A percentile compares a stretch with the other conserved stretches of the same genome.
Conservation (phyloP, 2,113 vertebrate species). For the Larimichthys polyactis region DNA sequence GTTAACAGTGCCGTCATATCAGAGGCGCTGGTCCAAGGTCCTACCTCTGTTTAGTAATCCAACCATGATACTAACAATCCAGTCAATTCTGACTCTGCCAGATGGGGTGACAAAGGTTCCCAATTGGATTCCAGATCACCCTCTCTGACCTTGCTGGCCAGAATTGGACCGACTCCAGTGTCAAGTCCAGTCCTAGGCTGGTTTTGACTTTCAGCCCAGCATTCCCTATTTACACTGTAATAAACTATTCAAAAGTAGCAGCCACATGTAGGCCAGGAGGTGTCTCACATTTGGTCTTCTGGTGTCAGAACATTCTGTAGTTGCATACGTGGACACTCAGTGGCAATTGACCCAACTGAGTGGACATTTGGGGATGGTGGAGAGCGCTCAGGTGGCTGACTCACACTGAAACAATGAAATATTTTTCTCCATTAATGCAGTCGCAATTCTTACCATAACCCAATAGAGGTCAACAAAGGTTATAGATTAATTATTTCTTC, state of each 20-base stretch:
- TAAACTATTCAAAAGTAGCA: neutral
- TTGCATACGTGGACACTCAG: neutral
- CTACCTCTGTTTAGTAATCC: neutral
- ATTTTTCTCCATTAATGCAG: constrained; percentile 18
- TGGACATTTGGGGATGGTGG: neutral
- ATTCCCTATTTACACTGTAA: neutral
- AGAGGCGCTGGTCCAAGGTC: too few species aligned
- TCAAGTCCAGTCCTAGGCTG: neutral
- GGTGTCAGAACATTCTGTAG: neutral
- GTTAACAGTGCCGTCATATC: too few species aligned
- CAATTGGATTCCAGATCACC: neutral
- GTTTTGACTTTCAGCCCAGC: constrained; percentile 10
- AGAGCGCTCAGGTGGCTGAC: neutral
- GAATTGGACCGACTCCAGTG: neutral
- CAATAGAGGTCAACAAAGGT: constrained; percentile 41
- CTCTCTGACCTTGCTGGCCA: neutral
- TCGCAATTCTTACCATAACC: constrained; percentile 5
- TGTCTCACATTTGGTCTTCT: neutral
- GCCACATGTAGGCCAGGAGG: neutral
- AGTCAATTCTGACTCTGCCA: neutral
- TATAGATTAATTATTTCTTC: constrained; percentile 42
- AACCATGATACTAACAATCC: neutral
- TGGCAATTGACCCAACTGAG: neutral
- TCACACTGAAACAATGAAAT: neutral
- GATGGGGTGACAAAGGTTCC: neutral